Conservation (phyloP, 2,888 invertebrate genomes). For the Mythimna impura region DNA sequence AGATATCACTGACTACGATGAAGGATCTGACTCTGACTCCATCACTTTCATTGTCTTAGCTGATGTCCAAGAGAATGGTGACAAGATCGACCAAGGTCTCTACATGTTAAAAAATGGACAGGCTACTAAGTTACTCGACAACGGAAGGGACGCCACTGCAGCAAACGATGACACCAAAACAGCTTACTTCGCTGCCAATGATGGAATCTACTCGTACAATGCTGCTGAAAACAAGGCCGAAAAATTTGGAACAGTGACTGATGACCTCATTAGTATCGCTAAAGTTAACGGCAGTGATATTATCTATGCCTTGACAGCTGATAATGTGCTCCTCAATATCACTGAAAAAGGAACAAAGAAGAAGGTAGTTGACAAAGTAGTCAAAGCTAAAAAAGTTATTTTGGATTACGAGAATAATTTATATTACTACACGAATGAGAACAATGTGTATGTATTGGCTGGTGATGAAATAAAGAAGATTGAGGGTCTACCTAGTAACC, state of each 20-base stretch:
- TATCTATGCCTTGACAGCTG: conserved; percentile 77
- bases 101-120: conserved; percentile 64
- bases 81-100: conserved; percentile 69
- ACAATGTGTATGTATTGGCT: conserved; percentile 70
- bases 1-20: conserved; percentile 44
- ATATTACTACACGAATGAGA: conserved; percentile 74
- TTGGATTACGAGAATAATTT: conserved; percentile 78
- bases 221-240: conserved; percentile 64
- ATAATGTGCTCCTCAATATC: conserved; percentile 77
- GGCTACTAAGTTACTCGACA: conserved; percentile 70
- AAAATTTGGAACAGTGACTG: conserved; percentile 76
- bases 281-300: conserved; percentile 72
- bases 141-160: conserved; percentile 72
- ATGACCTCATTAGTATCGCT: conserved; percentile 73
- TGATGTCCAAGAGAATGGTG: conserved; percentile 64
- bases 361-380: conserved; percentile 70
- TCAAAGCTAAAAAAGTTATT: conserved; percentile 76
- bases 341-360: conserved; percentile 77
- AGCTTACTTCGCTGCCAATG: conserved; percentile 74
- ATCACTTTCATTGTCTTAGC: conserved; percentile 71
- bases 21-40: conserved; percentile 10
- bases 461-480: conserved; percentile 71
- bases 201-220: conserved; percentile 76
- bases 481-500: conserved; percentile 73
- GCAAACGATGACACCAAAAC: conserved; percentile 67